A percentile compares a stretch with the other conserved stretches of the same genome.
Evolutionary conservation across 2,888 invertebrate genomes (phyloP).

Genomic region (Drosophila mercatorum): DNA sequence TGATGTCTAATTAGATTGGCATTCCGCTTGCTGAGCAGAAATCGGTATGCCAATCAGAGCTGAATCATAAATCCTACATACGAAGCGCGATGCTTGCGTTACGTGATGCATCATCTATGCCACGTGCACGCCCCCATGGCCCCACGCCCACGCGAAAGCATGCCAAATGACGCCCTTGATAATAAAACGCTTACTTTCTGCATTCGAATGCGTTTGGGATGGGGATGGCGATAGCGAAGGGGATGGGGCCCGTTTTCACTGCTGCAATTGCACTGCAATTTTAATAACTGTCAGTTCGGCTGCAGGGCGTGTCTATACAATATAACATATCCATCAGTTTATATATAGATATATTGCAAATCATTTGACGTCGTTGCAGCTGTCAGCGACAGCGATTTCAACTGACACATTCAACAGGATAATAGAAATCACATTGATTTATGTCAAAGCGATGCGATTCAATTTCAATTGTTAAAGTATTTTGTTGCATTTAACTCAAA

Average conservation of each 20-base stretch:
- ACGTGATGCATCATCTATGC: background rate
- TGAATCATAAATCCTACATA: slow-evolving; percentile 15
- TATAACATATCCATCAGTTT: background rate
- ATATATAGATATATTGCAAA: slow-evolving; percentile 11
- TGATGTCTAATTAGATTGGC: slow-evolving; percentile 32
- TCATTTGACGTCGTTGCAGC: slow-evolving; percentile 44
- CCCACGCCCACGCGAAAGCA: slow-evolving; percentile 1
- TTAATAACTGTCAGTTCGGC: slow-evolving; percentile 23
- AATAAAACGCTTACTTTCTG: slow-evolving; percentile 15
- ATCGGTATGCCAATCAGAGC: slow-evolving; percentile 16
- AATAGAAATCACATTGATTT: slow-evolving; percentile 20
- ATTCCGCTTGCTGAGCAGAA: slow-evolving; percentile 10
- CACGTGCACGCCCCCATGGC: slow-evolving; percentile 7
- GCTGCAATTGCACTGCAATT: slow-evolving; percentile 10
- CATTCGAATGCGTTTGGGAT: slow-evolving; percentile 4
- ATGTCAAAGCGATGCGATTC: slow-evolving; percentile 4
- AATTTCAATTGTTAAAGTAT: background rate
- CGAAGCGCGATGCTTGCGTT: slow-evolving; percentile 10
- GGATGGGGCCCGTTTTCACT: background rate
- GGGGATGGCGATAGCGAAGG: background rate
- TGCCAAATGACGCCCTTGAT: slow-evolving; percentile 8
- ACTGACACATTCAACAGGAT: slow-evolving; percentile 3
- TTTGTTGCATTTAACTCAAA: background rate
- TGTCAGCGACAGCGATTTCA: slow-evolving; percentile 37
- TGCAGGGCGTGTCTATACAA: background rate